Percentiles rank a stretch among this genome's conserved stretches.
These are phyloP conservation scores for Sthenelais limicola DNA, from an alignment of 2,888 invertebrate species.

Conservation along the genomic window DNA sequence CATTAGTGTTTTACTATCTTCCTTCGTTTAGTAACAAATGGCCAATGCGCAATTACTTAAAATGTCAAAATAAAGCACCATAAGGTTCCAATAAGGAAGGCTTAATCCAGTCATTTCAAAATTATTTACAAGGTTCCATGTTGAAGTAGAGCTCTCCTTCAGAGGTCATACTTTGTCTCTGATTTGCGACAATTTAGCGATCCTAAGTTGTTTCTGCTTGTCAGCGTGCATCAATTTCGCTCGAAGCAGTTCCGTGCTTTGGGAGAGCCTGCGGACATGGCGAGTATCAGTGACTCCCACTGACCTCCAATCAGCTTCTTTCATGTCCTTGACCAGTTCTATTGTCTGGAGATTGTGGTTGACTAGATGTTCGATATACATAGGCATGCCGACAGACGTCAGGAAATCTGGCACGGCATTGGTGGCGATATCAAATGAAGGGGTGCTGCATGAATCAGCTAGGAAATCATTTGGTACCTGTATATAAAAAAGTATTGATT, in stretches of 20 bases:
- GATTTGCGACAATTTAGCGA: slow-evolving; percentile 33
- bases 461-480: slow-evolving; percentile 69
- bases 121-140: too few species aligned
- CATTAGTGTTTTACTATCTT: too few species aligned
- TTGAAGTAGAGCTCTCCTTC: too few species aligned
- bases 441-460: slow-evolving; percentile 63
- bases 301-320: slow-evolving; percentile 59
- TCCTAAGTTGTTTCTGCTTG: slow-evolving; percentile 11
- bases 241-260: slow-evolving; percentile 67
- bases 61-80: too few species aligned
- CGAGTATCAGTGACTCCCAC: slow-evolving; percentile 61
- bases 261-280: slow-evolving; percentile 63
- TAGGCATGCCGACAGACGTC: slow-evolving; percentile 70
- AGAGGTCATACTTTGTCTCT: slow-evolving; percentile 41
- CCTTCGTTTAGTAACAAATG: too few species aligned
- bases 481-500: slow-evolving; percentile 30
- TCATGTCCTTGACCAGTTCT: slow-evolving; percentile 59
- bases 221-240: slow-evolving; percentile 11
- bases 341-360: slow-evolving; percentile 55
- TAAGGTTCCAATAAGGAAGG: too few species aligned
- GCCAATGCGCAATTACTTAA: too few species aligned
- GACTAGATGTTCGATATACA: slow-evolving; percentile 63
- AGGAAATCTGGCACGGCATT: slow-evolving; percentile 68
- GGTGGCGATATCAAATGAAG: slow-evolving; percentile 67
- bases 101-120: too few species aligned